Conservation (phyloP, 2,113 vertebrate genomes). For the Hippocampus barbouri region DNA sequence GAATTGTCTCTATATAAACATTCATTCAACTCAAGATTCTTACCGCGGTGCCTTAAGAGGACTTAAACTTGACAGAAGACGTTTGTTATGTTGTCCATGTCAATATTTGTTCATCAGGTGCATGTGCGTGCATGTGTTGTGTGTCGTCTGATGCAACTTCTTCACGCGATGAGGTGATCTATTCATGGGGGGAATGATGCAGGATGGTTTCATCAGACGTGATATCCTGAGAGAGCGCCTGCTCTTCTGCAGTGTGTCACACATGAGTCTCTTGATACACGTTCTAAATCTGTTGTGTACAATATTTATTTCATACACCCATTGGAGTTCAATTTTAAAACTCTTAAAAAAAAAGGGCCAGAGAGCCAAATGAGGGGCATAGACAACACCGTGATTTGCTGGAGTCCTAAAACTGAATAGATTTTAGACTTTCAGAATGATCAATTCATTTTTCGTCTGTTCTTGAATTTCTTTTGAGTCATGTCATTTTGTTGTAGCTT, state of each 20-base stretch:
- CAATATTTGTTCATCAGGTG: constrained; percentile 6
- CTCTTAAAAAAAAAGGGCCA: not conserved
- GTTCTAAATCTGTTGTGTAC: not conserved
- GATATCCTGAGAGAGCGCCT: constrained; percentile 52
- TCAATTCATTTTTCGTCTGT: no score
- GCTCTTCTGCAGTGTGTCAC: constrained; percentile 29
- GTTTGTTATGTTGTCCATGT: constrained; percentile 3
- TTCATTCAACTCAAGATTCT: no score
- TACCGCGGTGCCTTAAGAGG: no score
- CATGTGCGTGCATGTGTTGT: not conserved
- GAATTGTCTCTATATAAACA: no score
- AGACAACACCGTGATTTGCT: no score
- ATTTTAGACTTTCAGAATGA: no score
- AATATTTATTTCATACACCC: not conserved
- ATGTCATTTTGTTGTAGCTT: no score
- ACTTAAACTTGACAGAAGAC: not conserved
- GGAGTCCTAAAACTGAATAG: no score
- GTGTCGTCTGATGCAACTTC: constrained; percentile 46
- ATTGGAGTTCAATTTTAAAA: not conserved
- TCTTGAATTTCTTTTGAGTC: no score
- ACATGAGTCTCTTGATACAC: not conserved
- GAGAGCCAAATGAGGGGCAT: no score
- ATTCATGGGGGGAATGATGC: constrained; percentile 45
- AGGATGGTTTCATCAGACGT: constrained; percentile 59
- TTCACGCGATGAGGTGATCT: constrained; percentile 38